Conservation (phyloP, 2,797 vertebrate species). For the Tamandua tetradactyla region DNA sequence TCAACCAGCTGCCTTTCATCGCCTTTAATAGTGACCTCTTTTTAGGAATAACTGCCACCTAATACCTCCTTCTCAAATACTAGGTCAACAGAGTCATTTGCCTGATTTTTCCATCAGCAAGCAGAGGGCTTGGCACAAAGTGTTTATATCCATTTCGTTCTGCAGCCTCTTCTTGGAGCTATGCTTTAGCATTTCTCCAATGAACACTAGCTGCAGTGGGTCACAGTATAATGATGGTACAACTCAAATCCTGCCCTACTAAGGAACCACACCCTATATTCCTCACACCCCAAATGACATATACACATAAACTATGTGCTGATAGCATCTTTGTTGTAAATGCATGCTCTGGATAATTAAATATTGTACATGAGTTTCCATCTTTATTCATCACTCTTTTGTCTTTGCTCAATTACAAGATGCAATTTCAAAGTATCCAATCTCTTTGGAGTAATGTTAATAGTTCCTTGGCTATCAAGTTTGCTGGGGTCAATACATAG, state of each 20-base stretch:
- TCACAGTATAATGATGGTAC: background rate
- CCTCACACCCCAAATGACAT: too few species aligned
- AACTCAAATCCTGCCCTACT: background rate
- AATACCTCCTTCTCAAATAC: constrained; percentile 67
- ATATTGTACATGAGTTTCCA: background rate
- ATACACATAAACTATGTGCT: background rate
- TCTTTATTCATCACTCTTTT: background rate
- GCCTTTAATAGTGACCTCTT: constrained; percentile 49
- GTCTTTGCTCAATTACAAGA: background rate
- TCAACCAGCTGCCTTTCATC: constrained; percentile 60
- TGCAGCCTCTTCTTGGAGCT: background rate
- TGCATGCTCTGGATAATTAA: background rate
- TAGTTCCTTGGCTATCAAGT: background rate
- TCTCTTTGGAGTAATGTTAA: background rate
- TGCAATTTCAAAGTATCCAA: background rate
- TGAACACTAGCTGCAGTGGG: background rate
- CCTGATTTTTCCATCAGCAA: constrained; percentile 71
- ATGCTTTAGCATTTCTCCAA: background rate
- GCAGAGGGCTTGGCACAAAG: constrained; percentile 21
- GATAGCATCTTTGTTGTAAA: background rate
- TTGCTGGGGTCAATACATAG: background rate
- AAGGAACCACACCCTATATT: background rate
- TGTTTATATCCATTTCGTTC: constrained; percentile 15
- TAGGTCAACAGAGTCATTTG: constrained; percentile 67
- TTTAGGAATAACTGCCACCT: constrained; percentile 68